Conservation (phyloP, 2,113 vertebrate species). For the Burhinus oedicnemus region DNA sequence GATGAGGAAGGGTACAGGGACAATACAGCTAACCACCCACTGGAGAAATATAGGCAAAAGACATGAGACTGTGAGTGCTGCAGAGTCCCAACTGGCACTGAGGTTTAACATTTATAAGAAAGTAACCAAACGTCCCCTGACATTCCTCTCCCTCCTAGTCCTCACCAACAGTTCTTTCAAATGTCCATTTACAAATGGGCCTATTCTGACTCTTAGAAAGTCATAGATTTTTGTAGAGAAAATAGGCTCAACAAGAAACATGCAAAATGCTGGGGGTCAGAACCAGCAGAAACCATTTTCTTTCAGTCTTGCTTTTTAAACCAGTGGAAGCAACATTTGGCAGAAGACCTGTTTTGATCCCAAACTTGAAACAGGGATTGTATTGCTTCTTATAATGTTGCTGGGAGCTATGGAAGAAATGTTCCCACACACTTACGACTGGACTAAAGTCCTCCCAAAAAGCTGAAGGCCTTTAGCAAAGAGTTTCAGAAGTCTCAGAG, state of each 20-base stretch:
- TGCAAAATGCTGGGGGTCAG: accelerated
- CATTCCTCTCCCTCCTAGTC: background rate
- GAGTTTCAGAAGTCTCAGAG: background rate
- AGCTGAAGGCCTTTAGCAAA: background rate
- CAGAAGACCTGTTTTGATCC: background rate
- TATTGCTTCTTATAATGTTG: background rate
- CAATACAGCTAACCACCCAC: background rate
- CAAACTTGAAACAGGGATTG: background rate
- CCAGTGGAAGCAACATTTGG: background rate
- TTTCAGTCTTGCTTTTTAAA: background rate
- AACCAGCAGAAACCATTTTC: background rate
- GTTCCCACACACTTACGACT: background rate
- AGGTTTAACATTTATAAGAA: background rate
- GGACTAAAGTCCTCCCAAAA: background rate
- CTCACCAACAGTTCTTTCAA: background rate
- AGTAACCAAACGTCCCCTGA: accelerated
- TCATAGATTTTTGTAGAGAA: background rate
- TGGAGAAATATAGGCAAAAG: background rate
- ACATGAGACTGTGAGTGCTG: background rate
- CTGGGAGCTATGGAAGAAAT: background rate
- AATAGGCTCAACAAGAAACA: background rate
- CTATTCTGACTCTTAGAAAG: background rate
- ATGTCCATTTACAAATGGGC: background rate
- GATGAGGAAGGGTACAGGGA: background rate
- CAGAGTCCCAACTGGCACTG: background rate